A percentile compares a stretch with the other conserved stretches of the same genome.
Evolutionary conservation across 2,888 invertebrate genomes (phyloP).

Genomic region (Lysandra bellargus): DNA sequence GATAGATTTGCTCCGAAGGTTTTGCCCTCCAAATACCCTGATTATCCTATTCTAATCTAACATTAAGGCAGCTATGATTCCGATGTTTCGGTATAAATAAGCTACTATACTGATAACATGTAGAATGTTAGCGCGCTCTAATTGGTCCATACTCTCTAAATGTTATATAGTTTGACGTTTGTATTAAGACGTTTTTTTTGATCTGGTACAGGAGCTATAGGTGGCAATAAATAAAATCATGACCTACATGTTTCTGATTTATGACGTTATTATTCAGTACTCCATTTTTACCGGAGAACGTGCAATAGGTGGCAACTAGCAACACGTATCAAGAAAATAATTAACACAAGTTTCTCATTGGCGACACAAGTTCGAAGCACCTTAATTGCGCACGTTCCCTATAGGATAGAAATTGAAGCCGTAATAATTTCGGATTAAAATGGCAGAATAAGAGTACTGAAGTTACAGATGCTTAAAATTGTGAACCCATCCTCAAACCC

Average conservation of each 20-base stretch:
- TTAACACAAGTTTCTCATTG: not conserved
- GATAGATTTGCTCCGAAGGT: not conserved
- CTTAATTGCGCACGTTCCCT: not conserved
- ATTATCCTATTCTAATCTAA: not conserved
- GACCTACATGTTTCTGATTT: too few relatives aligned
- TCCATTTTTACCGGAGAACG: too few relatives aligned
- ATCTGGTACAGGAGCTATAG: too few relatives aligned
- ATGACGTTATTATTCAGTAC: too few relatives aligned
- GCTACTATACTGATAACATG: too few relatives aligned
- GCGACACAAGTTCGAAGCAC: not conserved
- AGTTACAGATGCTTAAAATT: conserved; percentile 10
- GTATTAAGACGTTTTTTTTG: too few relatives aligned
- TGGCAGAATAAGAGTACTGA: not conserved
- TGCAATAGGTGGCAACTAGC: too few relatives aligned
- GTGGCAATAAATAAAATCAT: too few relatives aligned
- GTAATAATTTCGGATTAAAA: not conserved
- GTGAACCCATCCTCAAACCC: not conserved
- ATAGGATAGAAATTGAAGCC: not conserved
- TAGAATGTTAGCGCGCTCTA: too few relatives aligned
- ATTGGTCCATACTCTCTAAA: too few relatives aligned
- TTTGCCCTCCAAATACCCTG: conserved; percentile 1
- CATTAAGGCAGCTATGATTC: not conserved
- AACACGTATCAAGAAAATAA: too few relatives aligned
- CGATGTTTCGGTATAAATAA: not conserved
- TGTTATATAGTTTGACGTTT: too few relatives aligned